These are phyloP conservation scores for Cerastis rubricosa DNA, from an alignment of 2,888 invertebrate genomes.

Conservation along the genomic window DNA sequence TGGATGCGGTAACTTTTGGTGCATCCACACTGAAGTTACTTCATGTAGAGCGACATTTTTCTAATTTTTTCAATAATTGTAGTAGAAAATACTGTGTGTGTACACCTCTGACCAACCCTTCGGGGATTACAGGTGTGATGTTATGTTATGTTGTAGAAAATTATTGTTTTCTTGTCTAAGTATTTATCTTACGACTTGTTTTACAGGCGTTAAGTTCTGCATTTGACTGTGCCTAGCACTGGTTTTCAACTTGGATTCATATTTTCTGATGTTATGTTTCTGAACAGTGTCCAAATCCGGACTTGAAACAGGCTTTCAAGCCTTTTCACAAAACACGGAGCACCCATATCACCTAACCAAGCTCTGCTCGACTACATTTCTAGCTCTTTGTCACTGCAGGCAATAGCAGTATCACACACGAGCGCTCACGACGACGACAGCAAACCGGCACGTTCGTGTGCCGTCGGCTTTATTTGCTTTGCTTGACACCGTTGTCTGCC, in stretches of 20 bases:
- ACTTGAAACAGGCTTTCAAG: not conserved
- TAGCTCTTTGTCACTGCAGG: conserved; percentile 68
- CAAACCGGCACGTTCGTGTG: conserved; percentile 32
- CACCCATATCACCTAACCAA: not conserved
- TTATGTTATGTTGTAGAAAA: too few species aligned
- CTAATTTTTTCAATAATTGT: not conserved
- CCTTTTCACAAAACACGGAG: not conserved
- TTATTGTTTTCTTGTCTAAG: not conserved
- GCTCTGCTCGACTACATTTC: conserved; percentile 28
- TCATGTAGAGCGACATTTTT: not conserved
- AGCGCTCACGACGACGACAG: conserved; percentile 29
- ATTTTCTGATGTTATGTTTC: not conserved
- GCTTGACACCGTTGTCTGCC: conserved; percentile 25
- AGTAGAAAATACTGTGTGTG: too few species aligned
- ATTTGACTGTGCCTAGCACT: not conserved
- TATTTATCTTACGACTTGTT: not conserved
- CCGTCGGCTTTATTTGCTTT: conserved; percentile 39
- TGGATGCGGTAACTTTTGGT: conserved; percentile 43
- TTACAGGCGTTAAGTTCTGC: not conserved
- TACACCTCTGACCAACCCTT: too few species aligned
- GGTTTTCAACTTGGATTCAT: not conserved
- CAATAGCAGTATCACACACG: conserved; percentile 73
- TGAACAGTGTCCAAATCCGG: not conserved
- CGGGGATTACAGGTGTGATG: too few species aligned
- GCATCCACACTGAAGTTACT: not conserved